Conservation (phyloP, 1,140 invertebrate genomes). For the Drosophila trapezifrons region DNA sequence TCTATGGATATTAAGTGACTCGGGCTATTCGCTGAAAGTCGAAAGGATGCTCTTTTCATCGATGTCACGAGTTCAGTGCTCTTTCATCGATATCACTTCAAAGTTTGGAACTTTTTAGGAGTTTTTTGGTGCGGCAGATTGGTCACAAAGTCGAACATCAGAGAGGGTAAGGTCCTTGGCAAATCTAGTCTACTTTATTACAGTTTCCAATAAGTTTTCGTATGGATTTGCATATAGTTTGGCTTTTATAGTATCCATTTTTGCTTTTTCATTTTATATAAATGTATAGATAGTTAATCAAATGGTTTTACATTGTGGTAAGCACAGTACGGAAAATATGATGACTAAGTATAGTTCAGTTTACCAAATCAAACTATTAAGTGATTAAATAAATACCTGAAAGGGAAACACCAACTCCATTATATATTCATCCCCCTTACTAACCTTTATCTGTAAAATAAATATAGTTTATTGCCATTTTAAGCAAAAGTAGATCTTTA, state of each 20-base stretch:
- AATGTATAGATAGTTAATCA: too few relatives aligned
- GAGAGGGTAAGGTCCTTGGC: background rate
- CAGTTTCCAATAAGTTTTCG: background rate
- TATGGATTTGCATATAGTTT: background rate
- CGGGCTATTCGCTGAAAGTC: slow-evolving; percentile 28
- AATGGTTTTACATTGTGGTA: too few relatives aligned
- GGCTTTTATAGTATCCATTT: background rate
- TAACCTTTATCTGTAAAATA: too few relatives aligned
- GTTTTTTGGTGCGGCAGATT: slow-evolving; percentile 11
- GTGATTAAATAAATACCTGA: too few relatives aligned
- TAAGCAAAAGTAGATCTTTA: background rate
- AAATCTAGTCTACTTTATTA: background rate
- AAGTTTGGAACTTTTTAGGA: slow-evolving; percentile 38
- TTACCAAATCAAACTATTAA: too few relatives aligned
- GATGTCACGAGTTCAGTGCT: slow-evolving; percentile 30
- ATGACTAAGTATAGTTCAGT: too few relatives aligned
- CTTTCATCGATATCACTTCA: slow-evolving; percentile 45
- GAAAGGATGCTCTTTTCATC: slow-evolving; percentile 33
- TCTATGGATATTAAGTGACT: slow-evolving; percentile 40
- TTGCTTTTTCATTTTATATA: background rate
- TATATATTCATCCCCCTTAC: too few relatives aligned
- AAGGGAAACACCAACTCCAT: too few relatives aligned
- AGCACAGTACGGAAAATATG: too few relatives aligned
- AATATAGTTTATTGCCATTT: background rate
- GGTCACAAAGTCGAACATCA: slow-evolving; percentile 8